phyloP scores from a whole-genome alignment of 2,888 invertebrate genomes.

The Leptopilina syphax region DNA sequence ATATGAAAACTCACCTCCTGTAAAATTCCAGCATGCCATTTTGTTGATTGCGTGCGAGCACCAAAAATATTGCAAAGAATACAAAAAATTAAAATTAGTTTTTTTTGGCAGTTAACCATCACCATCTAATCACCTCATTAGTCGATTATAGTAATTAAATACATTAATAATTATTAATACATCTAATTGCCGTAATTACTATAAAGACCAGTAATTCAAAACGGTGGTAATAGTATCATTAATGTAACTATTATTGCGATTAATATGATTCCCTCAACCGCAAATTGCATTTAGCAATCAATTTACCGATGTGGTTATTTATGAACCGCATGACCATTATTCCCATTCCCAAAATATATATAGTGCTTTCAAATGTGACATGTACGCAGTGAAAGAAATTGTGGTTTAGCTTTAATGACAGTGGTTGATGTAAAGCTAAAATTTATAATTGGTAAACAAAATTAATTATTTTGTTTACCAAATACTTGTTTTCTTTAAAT shows the following conservation, averaged over 20 bases:
- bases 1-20: constrained; percentile 77
- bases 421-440: no score
- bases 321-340: constrained; percentile 43
- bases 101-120: constrained; percentile 69
- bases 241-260: constrained; percentile 44
- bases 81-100: constrained; percentile 75
- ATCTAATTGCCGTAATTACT: constrained; percentile 43
- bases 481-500: no score
- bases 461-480: no score
- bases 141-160: constrained; percentile 52
- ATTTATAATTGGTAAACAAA: no score
- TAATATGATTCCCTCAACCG: constrained; percentile 44
- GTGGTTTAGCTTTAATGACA: no score
- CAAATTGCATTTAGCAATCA: constrained; percentile 45
- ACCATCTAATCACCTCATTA: constrained; percentile 67
- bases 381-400: not conserved
- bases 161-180: not conserved
- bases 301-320: constrained; percentile 47
- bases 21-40: constrained; percentile 75
- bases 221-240: constrained; percentile 45
- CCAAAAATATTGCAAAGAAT: constrained; percentile 76
- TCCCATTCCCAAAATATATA: not conserved
- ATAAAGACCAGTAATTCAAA: constrained; percentile 44
- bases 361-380: constrained; percentile 1
- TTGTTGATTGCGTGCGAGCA: constrained; percentile 75